Conservation (phyloP, 2,888 invertebrate genomes). For the Beris morrisii region DNA sequence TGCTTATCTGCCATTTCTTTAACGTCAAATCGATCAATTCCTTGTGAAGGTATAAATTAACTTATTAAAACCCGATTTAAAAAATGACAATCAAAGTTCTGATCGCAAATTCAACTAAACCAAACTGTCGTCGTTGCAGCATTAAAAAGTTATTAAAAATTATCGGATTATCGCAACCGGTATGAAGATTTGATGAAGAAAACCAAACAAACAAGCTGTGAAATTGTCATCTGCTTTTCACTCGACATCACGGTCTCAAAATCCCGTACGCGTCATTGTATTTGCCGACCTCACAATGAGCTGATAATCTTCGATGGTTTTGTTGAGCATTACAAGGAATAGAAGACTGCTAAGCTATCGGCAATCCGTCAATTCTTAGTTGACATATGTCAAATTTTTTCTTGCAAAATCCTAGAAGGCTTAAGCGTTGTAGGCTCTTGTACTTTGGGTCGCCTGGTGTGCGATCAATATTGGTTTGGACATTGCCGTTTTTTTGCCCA, state of each 20-base stretch:
- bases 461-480: too few relatives aligned
- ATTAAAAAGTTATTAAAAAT: slow-evolving; percentile 24
- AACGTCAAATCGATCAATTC: too few relatives aligned
- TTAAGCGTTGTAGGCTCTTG: neutral
- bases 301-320: slow-evolving; percentile 18
- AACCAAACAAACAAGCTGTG: slow-evolving; percentile 5
- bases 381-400: slow-evolving; percentile 21
- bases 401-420: neutral
- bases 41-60: too few relatives aligned
- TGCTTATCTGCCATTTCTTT: too few relatives aligned
- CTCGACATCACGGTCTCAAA: too few relatives aligned
- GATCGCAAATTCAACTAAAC: too few relatives aligned
- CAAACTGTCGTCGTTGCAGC: neutral
- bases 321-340: neutral
- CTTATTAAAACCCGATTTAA: too few relatives aligned
- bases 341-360: slow-evolving; percentile 9
- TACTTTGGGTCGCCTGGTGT: too few relatives aligned
- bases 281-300: neutral
- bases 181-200: neutral
- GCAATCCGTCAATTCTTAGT: slow-evolving; percentile 27
- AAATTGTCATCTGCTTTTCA: slow-evolving; percentile 11
- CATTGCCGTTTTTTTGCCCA: too few relatives aligned
- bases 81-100: too few relatives aligned
- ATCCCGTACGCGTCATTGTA: neutral
- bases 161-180: slow-evolving; percentile 19